Conservation (phyloP, 1,140 invertebrate genomes). For the Dolichoris vasculosae region DNA sequence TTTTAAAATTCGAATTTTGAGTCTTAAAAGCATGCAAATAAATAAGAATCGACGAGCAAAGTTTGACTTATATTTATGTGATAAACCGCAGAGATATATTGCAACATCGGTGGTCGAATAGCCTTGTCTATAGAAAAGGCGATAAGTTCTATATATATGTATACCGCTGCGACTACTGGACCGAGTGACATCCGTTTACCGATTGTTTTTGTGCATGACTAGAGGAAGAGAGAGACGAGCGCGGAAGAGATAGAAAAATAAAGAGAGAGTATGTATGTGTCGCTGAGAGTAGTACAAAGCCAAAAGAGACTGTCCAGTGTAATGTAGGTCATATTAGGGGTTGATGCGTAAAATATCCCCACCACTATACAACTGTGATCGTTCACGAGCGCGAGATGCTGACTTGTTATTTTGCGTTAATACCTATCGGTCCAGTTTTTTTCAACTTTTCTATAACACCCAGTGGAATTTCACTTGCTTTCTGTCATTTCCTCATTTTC, state of each 20-base stretch:
- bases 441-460: too few species aligned
- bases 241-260: neutral
- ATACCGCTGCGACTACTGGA: too few species aligned
- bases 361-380: neutral
- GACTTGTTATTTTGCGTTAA: neutral
- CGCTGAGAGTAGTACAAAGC: too few species aligned
- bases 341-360: slow-evolving; percentile 1
- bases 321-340: slow-evolving; percentile 1
- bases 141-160: too few species aligned
- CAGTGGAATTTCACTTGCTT: neutral
- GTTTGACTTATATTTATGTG: too few species aligned
- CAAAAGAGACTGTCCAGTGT: neutral
- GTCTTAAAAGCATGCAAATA: too few species aligned
- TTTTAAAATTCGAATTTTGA: too few species aligned
- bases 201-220: neutral
- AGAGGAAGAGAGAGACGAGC: neutral
- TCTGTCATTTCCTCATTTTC: neutral
- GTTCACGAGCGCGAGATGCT: neutral
- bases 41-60: too few species aligned
- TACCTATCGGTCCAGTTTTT: neutral
- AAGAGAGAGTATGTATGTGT: neutral
- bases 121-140: too few species aligned
- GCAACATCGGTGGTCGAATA: too few species aligned
- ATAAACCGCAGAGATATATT: too few species aligned
- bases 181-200: too few species aligned